Base-by-base conservation (phyloP, 2,113 vertebrate genomes). In the Zapus hudsonius region DNA sequence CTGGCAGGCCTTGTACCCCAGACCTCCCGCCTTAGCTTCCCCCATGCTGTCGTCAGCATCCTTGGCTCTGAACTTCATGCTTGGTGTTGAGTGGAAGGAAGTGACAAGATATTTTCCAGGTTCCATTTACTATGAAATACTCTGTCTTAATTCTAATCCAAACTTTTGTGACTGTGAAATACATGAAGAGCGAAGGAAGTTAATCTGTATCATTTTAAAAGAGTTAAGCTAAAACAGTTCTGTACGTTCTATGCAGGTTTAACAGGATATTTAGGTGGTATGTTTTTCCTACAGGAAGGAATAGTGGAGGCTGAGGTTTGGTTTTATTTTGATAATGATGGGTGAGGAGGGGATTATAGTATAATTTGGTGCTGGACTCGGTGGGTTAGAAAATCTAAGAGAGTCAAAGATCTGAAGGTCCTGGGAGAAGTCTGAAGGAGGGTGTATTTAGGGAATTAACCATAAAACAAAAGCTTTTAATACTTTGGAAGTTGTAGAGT, bases 81-180 rank as follows among this genome's bases (percentile, higher is more conserved):
- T 73, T 67, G 47, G 36, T 87, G 69, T 87, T 78, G 78, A 55
- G 13, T 82, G 74, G 93, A 82, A 87, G 52, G 29, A 38, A 86
- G 5, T 47, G 79, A 66, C 19, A 78, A 90, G 82, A 38, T 82
- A 73, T 52, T 90, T 90, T 69, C 55, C 19, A 69, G 40, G 10
- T 92, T 84, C 12, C 3, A 61, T 66, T 90, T 92, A 64, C 47
- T 90, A n/a, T n/a, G 76, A 64, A 78, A 27, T 75, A 31, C 17
- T 75, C 22, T 44, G 36, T 3, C 66, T 84, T 66, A 69, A 59
- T 33, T 91, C 19, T 40, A 82, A 87, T 74, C 52, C 47, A 61
- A 85, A 47, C 7, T 7, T 74, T 70, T 80, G 40, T 29, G 57
- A 16, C 29, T 79, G 7, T 86, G 67, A 73, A 83, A 47, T 85